Evolutionary conservation across 2,888 invertebrate genomes (phyloP).

Genomic region (Lasioglossum pauxillum): DNA sequence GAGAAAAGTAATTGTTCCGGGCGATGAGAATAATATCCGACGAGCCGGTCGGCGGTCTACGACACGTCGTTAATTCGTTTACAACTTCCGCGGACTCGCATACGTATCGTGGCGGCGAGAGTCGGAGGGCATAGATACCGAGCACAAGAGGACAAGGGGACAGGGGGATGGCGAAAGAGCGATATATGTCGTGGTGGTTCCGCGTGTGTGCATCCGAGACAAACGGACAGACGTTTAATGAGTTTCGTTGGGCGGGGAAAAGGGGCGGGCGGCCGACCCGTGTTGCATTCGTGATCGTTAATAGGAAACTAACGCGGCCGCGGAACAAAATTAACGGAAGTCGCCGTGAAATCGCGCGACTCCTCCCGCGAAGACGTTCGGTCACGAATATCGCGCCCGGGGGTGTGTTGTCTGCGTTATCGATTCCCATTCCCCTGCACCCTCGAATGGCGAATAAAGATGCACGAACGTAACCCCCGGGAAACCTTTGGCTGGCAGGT

Average conservation of each 20-base stretch:
- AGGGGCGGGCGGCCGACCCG: constrained; percentile 13
- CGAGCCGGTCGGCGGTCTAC: constrained; percentile 55
- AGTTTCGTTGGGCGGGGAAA: constrained; percentile 70
- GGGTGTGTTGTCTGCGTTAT: constrained; percentile 30
- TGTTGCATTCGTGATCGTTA: constrained; percentile 76
- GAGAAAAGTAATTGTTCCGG: constrained; percentile 55
- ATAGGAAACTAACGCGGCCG: constrained; percentile 64
- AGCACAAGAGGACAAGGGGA: not conserved
- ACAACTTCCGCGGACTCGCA: constrained; percentile 61
- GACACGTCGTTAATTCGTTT: constrained; percentile 72
- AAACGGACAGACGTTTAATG: constrained; percentile 82
- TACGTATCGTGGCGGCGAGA: constrained; percentile 28
- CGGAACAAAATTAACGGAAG: constrained; percentile 76
- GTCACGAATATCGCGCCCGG: constrained; percentile 63
- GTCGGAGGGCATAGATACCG: no score
- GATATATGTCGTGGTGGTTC: constrained; percentile 6
- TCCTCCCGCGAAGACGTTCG: constrained; percentile 72
- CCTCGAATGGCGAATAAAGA: constrained; percentile 62
- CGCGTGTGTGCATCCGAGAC: constrained; percentile 76
- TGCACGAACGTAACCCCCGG: constrained; percentile 56
- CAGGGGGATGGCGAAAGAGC: not conserved
- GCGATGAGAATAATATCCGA: constrained; percentile 44
- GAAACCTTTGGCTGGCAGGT: constrained; percentile 54
- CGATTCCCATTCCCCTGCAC: constrained; percentile 47
- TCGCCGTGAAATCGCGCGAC: constrained; percentile 75